Percentiles rank a stretch among this genome's conserved stretches.
These are phyloP conservation scores for Ctenodactylus gundi DNA, from an alignment of 2,113 vertebrate genomes.

Conservation along the genomic window DNA sequence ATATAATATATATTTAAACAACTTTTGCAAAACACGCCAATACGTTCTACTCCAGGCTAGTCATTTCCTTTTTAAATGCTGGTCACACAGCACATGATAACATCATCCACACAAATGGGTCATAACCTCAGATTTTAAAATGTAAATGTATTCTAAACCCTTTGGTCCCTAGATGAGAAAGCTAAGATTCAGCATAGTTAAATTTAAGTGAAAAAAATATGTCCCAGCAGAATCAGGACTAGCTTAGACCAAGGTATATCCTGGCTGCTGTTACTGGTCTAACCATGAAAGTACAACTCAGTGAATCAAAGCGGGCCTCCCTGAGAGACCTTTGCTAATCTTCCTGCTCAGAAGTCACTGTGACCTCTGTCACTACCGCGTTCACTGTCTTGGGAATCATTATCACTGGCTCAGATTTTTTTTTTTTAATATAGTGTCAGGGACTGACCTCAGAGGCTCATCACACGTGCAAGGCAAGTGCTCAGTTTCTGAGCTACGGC, in stretches of 20 bases:
- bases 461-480: no score
- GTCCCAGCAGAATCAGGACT: not conserved
- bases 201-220: not conserved
- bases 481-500: not conserved
- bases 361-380: accelerated
- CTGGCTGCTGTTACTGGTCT: not conserved
- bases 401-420: not conserved
- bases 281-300: not conserved
- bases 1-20: not conserved
- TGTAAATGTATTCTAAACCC: not conserved
- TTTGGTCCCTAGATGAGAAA: not conserved
- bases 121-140: not conserved
- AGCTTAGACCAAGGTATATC: not conserved
- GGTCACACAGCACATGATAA: not conserved
- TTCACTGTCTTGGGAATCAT: not conserved
- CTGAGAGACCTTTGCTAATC: not conserved
- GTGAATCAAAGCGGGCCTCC: not conserved
- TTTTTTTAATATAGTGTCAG: not conserved
- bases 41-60: not conserved
- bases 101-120: not conserved
- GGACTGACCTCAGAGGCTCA: no score
- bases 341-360: not conserved
- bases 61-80: not conserved
- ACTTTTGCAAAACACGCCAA: not conserved
- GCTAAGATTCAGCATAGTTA: not conserved